Evolutionary conservation across 2,888 invertebrate species (phyloP), one percentile per base, ranked within the genome.

Genomic region (Formica aserva): DNA sequence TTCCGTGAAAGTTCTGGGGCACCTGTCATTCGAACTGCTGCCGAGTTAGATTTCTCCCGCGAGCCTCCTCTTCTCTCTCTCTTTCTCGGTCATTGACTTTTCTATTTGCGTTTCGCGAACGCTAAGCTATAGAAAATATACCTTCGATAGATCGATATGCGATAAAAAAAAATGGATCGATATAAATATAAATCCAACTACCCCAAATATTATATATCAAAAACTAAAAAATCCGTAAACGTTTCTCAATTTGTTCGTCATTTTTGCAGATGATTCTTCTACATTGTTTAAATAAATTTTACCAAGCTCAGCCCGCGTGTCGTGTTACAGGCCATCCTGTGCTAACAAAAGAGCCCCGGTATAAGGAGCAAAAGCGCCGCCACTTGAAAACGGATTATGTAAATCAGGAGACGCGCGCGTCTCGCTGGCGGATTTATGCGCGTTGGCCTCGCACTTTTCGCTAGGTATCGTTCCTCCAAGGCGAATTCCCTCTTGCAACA

Each of bases 1-100:
- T 87, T 85, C 75, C 32, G 74, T 76, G 69, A 86, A 88, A 87
- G 75, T 85, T 83, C 55, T n/a, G 74, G 45, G 48, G 52, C 76
- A 66, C 57, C 83, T 69, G 69, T 86, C 85, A 71, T 55, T 85
- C 74, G 81, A 75, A 26, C n/a, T 45, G 84, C 74, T 82, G 52
- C 38, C 84, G 38, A 60, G 29, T 48, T 71, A 48, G 22, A 13
- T 76, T 67, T 83, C 66, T 48, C 72, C n/a, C 26, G 11, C 72
- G 22, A 9, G 1, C 35, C 55, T 45, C 71, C 52, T 29, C 65
- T 66, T 38, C 65, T 69, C 41, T 71, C 55, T n/a, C 69, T n/a
- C 9, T 48, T 22, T 60, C 80, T 65, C 15, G 26, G 22, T 38
- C 35, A 18, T 35, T 26, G 38, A 66, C 66, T 52, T 66, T 66